phyloP scores from a whole-genome alignment of 1,140 invertebrate genomes.

The Drosophila willistoni region DNA sequence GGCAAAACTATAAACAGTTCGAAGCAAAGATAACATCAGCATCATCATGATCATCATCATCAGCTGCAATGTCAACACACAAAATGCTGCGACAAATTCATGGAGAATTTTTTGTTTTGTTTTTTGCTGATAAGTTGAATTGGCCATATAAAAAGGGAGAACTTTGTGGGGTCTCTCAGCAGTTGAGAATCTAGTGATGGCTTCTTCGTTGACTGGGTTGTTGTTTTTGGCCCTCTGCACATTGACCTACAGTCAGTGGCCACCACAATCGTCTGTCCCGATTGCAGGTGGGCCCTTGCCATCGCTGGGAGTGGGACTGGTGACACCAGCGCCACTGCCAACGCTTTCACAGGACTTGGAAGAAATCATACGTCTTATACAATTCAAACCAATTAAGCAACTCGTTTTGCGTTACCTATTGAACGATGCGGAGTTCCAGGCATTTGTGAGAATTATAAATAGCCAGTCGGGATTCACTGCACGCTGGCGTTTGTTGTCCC shows the following conservation, averaged over 20 bases:
- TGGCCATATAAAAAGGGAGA: constrained; percentile 44
- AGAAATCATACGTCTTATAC: constrained; percentile 58
- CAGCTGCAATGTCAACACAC: constrained; percentile 28
- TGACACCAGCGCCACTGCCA: constrained; percentile 32
- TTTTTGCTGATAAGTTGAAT: constrained; percentile 37
- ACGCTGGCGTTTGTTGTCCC: constrained; percentile 60
- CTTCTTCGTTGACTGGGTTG: constrained; percentile 25
- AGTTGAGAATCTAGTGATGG: constrained; percentile 29
- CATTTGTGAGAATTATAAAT: constrained; percentile 67
- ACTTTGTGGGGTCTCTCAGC: background rate
- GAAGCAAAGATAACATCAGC: constrained; percentile 54
- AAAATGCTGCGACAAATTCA: constrained; percentile 59
- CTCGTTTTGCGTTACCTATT: constrained; percentile 67
- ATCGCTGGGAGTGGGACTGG: constrained; percentile 4
- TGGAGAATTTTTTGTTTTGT: constrained; percentile 20
- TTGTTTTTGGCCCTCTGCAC: constrained; percentile 36
- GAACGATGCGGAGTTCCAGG: constrained; percentile 76
- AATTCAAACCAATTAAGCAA: constrained; percentile 62
- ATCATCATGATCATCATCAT: constrained; percentile 35
- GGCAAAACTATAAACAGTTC: constrained; percentile 64
- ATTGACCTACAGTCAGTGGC: constrained; percentile 17
- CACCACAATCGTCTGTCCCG: background rate
- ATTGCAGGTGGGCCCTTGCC: background rate
- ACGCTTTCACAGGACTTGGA: constrained; percentile 67
- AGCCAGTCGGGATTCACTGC: constrained; percentile 57